phyloP scores from a whole-genome alignment of 1,140 invertebrate genomes.

The Drosophila lowei region DNA sequence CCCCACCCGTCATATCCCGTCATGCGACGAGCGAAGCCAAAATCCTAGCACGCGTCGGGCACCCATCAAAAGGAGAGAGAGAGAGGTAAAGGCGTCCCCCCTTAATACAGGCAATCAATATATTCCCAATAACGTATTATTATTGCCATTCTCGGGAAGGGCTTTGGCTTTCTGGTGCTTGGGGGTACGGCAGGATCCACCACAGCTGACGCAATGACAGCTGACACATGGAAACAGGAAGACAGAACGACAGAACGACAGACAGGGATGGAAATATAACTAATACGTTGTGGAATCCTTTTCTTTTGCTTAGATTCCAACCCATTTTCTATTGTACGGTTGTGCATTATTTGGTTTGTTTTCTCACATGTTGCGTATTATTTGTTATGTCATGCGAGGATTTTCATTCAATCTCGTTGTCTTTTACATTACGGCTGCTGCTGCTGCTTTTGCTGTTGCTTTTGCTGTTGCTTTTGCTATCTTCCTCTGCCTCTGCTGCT shows the following conservation, averaged over 20 bases:
- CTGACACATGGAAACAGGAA: slow-evolving; percentile 40
- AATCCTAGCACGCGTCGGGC: slow-evolving; percentile 20
- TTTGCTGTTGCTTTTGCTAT: background rate
- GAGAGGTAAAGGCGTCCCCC: too few species aligned
- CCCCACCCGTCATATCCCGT: slow-evolving; percentile 21
- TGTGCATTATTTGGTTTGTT: slow-evolving; percentile 42
- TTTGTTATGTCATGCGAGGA: slow-evolving; percentile 65
- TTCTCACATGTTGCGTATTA: slow-evolving; percentile 58
- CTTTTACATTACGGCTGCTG: slow-evolving; percentile 40
- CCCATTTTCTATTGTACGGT: slow-evolving; percentile 40
- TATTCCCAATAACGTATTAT: slow-evolving; percentile 73
- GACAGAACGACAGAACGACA: background rate
- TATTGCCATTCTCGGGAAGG: slow-evolving; percentile 56
- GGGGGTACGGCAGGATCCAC: slow-evolving; percentile 35
- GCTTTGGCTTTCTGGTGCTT: slow-evolving; percentile 13
- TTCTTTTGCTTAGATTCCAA: slow-evolving; percentile 23
- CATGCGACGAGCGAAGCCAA: slow-evolving; percentile 11
- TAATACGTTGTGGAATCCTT: slow-evolving; percentile 68
- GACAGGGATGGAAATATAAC: slow-evolving; percentile 49
- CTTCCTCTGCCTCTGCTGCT: slow-evolving; percentile 1
- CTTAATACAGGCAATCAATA: slow-evolving; percentile 65
- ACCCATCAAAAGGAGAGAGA: too few species aligned
- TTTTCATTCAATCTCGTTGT: slow-evolving; percentile 73
- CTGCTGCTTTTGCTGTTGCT: slow-evolving; percentile 13
- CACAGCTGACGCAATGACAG: slow-evolving; percentile 45